Base-by-base conservation (phyloP, 2,888 invertebrate species). In the Agrochola circellaris region DNA sequence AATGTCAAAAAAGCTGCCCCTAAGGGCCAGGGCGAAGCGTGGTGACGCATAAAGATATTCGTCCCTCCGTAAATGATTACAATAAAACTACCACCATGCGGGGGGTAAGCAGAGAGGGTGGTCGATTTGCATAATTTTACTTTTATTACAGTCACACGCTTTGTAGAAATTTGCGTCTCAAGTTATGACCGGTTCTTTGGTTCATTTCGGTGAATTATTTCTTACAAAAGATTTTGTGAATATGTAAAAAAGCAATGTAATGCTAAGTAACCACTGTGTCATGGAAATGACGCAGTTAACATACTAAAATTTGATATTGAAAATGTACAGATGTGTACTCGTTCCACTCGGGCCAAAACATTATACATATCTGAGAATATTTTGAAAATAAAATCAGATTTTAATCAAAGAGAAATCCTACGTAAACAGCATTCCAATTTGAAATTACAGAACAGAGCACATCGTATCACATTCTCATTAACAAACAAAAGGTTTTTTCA, bases 1-100 rank as follows among this genome's bases (percentile, higher is more conserved):
- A 93, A 93, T 91, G 91, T 92, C 91, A 92, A 91, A 93, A 92
- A 92, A 89, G 84, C 86, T 85, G 83, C 84, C 89, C 89, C 81
- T n/a, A 77, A 87, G 89, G 90, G 85, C 81, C 75, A 74, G 68
- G 77, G 66, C 69, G 84, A 85, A 81, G 88, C 93, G 92, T 93
- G 93, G 87, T 89, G 84, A 79, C 82, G 93, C 92, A 93, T 93
- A 93, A 93, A 90, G 84, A 92, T 89, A 87, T 77, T 81, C 84
- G 84, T 82, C 89, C 85, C 87, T 86, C 81, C 71, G 82, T 83
- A 86, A 87, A 89, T 87, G 86, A 88, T 86, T 87, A 88, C 84
- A 87, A 89, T 89, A 86, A 82, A 82, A 86, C 87, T 83, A 85
- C 83, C 79, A 84, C 88, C 86, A 81, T 83, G 77, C 69, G 72